Percentiles rank a stretch among this genome's conserved stretches.
These are phyloP conservation scores for Plusia festucae DNA, from an alignment of 2,888 invertebrate genomes.

Conservation along the genomic window DNA sequence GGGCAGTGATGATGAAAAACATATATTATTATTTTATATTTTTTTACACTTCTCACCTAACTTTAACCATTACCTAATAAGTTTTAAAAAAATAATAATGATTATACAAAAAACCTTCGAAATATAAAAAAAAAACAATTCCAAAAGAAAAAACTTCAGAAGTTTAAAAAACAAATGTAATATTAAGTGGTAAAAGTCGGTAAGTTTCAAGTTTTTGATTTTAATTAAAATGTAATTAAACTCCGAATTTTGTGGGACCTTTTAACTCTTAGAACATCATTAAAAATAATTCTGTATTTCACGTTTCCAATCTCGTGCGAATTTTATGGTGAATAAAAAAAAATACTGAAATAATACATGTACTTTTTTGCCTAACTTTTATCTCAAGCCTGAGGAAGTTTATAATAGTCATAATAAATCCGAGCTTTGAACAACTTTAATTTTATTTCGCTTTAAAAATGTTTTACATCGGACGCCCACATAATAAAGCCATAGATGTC, in stretches of 20 bases:
- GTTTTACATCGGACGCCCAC: background rate
- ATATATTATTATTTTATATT: too few species aligned
- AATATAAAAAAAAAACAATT: background rate
- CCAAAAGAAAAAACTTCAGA: background rate
- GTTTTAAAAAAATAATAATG: background rate
- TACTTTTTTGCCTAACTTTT: background rate
- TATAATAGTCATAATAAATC: conserved; percentile 1
- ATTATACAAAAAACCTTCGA: background rate
- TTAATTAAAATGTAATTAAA: conserved; percentile 1
- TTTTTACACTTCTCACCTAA: too few species aligned
- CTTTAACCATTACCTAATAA: background rate
- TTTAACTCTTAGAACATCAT: conserved; percentile 7
- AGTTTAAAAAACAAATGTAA: conserved; percentile 6
- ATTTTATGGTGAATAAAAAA: background rate
- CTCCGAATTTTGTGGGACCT: background rate
- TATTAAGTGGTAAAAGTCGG: conserved; percentile 1
- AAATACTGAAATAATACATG: background rate
- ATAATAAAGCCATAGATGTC: background rate
- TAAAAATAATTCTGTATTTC: background rate
- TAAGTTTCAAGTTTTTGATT: conserved; percentile 8
- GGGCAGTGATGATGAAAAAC: too few species aligned
- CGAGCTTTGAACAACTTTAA: background rate
- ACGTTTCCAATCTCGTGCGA: background rate
- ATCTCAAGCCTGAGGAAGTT: background rate
- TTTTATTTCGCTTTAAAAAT: background rate